These are phyloP conservation scores for Entomobrya multifasciata DNA, from an alignment of 2,888 invertebrate genomes.

Conservation along the genomic window DNA sequence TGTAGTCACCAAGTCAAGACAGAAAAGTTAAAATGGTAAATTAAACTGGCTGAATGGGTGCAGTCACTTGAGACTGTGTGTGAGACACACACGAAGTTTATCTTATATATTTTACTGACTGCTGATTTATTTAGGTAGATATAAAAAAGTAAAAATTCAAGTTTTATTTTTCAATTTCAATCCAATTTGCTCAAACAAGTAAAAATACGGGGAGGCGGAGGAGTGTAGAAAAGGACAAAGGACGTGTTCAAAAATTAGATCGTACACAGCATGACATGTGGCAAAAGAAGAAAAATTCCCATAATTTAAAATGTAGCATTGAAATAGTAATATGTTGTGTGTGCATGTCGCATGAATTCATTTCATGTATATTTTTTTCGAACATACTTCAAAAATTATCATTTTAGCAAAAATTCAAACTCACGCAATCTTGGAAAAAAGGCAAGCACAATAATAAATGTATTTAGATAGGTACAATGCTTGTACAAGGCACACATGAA, in stretches of 20 bases:
- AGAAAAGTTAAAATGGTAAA: conserved; percentile 36
- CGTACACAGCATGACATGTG: conserved; percentile 48
- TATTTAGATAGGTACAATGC: neutral
- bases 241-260: conserved; percentile 50
- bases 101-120: neutral
- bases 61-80: conserved; percentile 55
- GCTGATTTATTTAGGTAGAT: conserved; percentile 24
- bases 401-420: conserved; percentile 21
- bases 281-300: conserved; percentile 41
- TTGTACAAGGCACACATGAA: conserved; percentile 12
- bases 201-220: conserved; percentile 33
- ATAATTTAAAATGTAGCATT: conserved; percentile 22
- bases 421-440: conserved; percentile 38
- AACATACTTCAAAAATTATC: conserved; percentile 5
- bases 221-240: conserved; percentile 19
- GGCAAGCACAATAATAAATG: neutral
- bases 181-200: conserved; percentile 29
- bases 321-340: neutral
- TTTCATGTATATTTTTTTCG: neutral
- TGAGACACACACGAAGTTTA: conserved; percentile 32
- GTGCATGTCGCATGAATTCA: neutral
- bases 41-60: conserved; percentile 55
- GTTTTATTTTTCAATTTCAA: conserved; percentile 38
- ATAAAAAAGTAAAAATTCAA: conserved; percentile 31
- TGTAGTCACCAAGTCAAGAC: too few species aligned